Percentiles rank a stretch among this genome's conserved stretches.
Conservation (phyloP, 2,797 vertebrate genomes). For the Macrochelys suwanniensis region DNA sequence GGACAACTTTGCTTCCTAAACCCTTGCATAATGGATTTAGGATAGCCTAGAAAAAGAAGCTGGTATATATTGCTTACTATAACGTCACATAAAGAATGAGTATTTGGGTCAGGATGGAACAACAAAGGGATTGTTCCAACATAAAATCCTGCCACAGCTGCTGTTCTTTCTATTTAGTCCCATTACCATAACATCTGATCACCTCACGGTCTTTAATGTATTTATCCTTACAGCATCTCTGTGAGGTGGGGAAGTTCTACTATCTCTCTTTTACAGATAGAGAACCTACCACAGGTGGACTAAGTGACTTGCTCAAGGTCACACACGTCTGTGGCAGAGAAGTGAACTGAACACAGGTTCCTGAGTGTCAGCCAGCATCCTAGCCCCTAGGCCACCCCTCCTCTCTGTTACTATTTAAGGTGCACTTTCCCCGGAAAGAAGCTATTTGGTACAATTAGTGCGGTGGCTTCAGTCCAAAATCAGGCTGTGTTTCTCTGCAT, state of each 20-base stretch:
- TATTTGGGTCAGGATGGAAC: background rate
- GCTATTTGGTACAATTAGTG: background rate
- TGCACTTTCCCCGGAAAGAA: background rate
- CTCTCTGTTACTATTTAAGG: conserved; percentile 1
- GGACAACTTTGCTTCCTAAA: background rate
- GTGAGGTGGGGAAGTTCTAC: background rate
- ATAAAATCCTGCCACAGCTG: background rate
- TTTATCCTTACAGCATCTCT: background rate
- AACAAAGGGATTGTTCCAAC: background rate
- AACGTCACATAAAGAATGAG: background rate
- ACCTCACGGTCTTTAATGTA: background rate
- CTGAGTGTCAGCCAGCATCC: background rate
- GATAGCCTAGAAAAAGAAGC: conserved; percentile 5
- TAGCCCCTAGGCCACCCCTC: background rate
- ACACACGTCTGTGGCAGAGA: background rate
- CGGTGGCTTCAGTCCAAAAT: background rate
- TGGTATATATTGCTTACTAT: background rate
- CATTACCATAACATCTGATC: background rate
- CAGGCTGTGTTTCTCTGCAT: background rate
- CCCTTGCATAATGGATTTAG: conserved; percentile 1
- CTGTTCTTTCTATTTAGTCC: background rate
- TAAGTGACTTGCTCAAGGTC: background rate
- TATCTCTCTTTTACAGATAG: background rate
- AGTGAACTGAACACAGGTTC: background rate
- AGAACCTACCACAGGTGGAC: background rate